These are phyloP conservation scores for Meloe dianella DNA, from an alignment of 2,888 invertebrate genomes.

Conservation along the genomic window DNA sequence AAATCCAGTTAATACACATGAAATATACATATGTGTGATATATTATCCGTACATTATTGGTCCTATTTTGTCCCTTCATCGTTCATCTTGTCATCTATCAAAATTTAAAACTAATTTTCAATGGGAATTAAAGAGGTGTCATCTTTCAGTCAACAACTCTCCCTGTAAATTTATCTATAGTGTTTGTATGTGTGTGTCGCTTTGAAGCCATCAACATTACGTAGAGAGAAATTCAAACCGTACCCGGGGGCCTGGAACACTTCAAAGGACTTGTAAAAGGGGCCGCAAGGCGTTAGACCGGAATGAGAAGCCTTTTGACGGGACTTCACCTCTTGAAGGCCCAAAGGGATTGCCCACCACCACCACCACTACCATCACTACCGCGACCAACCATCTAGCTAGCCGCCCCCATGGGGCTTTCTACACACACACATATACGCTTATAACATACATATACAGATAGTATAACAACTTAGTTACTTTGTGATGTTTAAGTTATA, in stretches of 20 bases:
- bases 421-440: not conserved
- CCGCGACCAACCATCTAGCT: conserved; percentile 15
- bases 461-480: conserved; percentile 37
- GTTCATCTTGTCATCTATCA: conserved; percentile 53
- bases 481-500: conserved; percentile 54
- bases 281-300: conserved; percentile 55
- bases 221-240: conserved; percentile 50
- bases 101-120: conserved; percentile 58
- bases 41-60: not conserved
- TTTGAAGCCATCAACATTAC: conserved; percentile 47
- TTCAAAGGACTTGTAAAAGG: conserved; percentile 47
- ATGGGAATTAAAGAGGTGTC: conserved; percentile 59
- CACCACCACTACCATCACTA: conserved; percentile 35
- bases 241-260: conserved; percentile 49
- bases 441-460: not conserved
- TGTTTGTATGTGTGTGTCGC: conserved; percentile 33
- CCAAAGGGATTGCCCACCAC: conserved; percentile 32
- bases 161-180: not conserved
- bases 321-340: conserved; percentile 38
- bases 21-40: not conserved
- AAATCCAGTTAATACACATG: too few relatives aligned
- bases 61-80: conserved; percentile 1
- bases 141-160: conserved; percentile 54
- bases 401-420: not conserved
- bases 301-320: conserved; percentile 54